These are phyloP conservation scores for Thalassophryne amazonica DNA, from an alignment of 2,797 vertebrate genomes.

Conservation along the genomic window DNA sequence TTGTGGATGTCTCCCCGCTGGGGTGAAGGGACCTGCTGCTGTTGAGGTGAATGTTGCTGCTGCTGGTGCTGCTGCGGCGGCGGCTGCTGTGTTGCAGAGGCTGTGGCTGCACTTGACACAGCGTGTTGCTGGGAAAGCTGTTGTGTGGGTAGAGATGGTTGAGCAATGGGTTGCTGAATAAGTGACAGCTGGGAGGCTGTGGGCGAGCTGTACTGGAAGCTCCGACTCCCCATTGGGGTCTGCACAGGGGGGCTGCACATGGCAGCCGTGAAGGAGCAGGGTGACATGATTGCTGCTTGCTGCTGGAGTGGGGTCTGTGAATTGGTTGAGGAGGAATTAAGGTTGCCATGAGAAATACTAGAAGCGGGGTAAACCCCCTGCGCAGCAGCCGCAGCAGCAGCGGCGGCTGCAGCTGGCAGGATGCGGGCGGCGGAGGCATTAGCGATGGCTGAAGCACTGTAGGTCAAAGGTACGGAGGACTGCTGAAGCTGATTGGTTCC, in stretches of 20 bases:
- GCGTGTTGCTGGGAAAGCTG: slow-evolving; percentile 54
- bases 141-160: slow-evolving; percentile 50
- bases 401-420: slow-evolving; percentile 80
- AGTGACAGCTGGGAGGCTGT: slow-evolving; percentile 93
- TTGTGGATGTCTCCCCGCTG: slow-evolving; percentile 89
- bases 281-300: slow-evolving; percentile 87
- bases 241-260: slow-evolving; percentile 90
- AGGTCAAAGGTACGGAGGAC: slow-evolving; percentile 81
- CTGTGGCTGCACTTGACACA: slow-evolving; percentile 30
- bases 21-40: slow-evolving; percentile 78
- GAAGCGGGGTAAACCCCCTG: slow-evolving; percentile 81
- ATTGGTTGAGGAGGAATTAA: slow-evolving; percentile 83
- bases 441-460: slow-evolving; percentile 80
- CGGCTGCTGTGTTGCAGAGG: slow-evolving; percentile 43
- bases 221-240: slow-evolving; percentile 89
- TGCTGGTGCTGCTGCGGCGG: slow-evolving; percentile 50
- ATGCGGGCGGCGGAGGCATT: slow-evolving; percentile 83
- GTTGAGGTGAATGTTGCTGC: slow-evolving; percentile 62
- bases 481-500: slow-evolving; percentile 84
- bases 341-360: slow-evolving; percentile 84
- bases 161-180: slow-evolving; percentile 78
- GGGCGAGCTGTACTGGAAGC: slow-evolving; percentile 93
- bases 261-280: slow-evolving; percentile 89
- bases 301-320: slow-evolving; percentile 81
- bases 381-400: slow-evolving; percentile 64